phyloP scores from a whole-genome alignment of 1,140 invertebrate genomes.

The Oedothorax gibbosus region DNA sequence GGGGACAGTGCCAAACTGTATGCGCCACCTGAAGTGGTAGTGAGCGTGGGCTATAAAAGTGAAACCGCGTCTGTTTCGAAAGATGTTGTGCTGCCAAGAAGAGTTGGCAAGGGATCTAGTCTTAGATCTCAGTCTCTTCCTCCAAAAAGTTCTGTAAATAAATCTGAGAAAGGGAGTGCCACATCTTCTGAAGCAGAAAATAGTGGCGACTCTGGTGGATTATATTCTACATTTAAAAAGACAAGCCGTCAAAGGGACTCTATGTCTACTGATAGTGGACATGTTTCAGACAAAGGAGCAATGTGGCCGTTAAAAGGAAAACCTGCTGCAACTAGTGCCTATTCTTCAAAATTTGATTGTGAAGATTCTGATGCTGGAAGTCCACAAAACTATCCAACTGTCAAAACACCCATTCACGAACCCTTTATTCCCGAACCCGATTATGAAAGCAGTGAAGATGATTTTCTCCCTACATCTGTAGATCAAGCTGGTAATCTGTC shows the following conservation, averaged over 20 bases:
- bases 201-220: constrained; percentile 61
- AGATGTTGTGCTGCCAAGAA: constrained; percentile 42
- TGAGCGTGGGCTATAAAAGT: constrained; percentile 75
- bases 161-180: constrained; percentile 45
- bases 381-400: constrained; percentile 56
- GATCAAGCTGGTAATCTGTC: constrained; percentile 44
- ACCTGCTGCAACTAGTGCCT: constrained; percentile 46
- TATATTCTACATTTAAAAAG: constrained; percentile 60
- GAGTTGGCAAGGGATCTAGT: constrained; percentile 59
- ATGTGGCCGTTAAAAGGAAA: constrained; percentile 49
- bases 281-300: constrained; percentile 54
- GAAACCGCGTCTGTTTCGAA: constrained; percentile 27
- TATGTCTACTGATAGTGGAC: constrained; percentile 57
- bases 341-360: constrained; percentile 57
- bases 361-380: constrained; percentile 55
- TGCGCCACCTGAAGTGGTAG: constrained; percentile 86
- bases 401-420: constrained; percentile 48
- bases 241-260: constrained; percentile 57
- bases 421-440: constrained; percentile 90
- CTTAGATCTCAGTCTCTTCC: constrained; percentile 70
- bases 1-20: constrained; percentile 87
- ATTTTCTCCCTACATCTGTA: constrained; percentile 58
- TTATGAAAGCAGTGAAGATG: constrained; percentile 73
- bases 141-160: constrained; percentile 62
- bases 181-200: constrained; percentile 63